phyloP scores from a whole-genome alignment of 2,113 vertebrate genomes.

The Cololabis saira region DNA sequence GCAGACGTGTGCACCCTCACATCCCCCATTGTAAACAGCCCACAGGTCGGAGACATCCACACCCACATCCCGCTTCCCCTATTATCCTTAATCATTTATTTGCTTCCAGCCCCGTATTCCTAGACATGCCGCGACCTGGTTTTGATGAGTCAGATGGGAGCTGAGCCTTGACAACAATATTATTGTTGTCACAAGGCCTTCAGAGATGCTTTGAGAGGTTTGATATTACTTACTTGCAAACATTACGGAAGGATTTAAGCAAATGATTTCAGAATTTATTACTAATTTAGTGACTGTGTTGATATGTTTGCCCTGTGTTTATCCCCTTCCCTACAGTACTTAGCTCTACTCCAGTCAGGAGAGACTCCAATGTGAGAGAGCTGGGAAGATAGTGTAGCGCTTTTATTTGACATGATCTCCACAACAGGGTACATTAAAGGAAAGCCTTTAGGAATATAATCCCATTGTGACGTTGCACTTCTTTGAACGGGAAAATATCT shows the following conservation, averaged over 20 bases:
- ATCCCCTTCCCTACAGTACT: background rate
- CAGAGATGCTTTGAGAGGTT: slow-evolving; percentile 9
- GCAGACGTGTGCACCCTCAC: background rate
- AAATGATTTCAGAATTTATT: slow-evolving; percentile 13
- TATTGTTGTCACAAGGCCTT: background rate
- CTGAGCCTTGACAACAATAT: too few relatives aligned
- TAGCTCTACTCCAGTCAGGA: background rate
- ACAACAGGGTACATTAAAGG: background rate
- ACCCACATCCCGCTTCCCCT: background rate
- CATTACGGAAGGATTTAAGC: slow-evolving; percentile 1
- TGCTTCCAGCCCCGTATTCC: too few relatives aligned
- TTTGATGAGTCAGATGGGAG: background rate
- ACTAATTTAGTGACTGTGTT: background rate
- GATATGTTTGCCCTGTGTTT: background rate
- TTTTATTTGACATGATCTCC: background rate
- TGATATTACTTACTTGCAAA: slow-evolving; percentile 11
- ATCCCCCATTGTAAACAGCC: background rate
- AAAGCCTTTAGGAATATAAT: background rate
- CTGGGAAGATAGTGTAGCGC: too few relatives aligned
- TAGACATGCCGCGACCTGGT: too few relatives aligned
- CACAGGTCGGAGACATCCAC: slow-evolving; percentile 11
- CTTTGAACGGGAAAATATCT: background rate
- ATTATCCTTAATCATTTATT: background rate
- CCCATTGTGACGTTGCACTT: background rate
- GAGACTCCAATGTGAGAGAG: too few relatives aligned